These are phyloP conservation scores for Scaptomyza tumidula DNA, from an alignment of 2,888 invertebrate species.

Conservation along the genomic window DNA sequence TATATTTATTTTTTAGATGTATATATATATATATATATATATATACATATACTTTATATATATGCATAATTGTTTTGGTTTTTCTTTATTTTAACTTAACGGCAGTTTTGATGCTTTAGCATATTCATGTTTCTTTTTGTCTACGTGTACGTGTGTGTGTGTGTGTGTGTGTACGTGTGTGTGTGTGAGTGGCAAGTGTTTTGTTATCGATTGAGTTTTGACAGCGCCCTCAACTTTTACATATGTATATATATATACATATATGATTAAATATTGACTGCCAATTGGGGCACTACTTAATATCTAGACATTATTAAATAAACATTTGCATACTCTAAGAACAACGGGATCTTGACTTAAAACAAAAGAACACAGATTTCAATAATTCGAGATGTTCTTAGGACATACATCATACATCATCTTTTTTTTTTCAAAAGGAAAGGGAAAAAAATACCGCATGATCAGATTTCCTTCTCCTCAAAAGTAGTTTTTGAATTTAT, in stretches of 20 bases:
- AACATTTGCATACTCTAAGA: slow-evolving; percentile 15
- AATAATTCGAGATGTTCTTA: too few species aligned
- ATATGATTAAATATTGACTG: slow-evolving; percentile 12
- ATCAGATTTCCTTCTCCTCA: too few species aligned
- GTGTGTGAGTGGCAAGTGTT: slow-evolving; percentile 13
- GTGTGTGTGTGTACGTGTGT: slow-evolving; percentile 19
- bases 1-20: slow-evolving; percentile 48
- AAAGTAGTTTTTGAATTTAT: too few species aligned
- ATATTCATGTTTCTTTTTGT: slow-evolving; percentile 45
- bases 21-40: slow-evolving; percentile 37
- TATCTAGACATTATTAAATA: slow-evolving; percentile 13
- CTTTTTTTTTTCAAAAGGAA: too few species aligned
- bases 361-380: too few species aligned
- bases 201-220: slow-evolving; percentile 24
- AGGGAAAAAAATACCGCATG: too few species aligned
- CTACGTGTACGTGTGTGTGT: slow-evolving; percentile 17
- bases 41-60: slow-evolving; percentile 22
- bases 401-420: too few species aligned
- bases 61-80: slow-evolving; percentile 61
- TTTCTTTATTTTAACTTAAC: slow-evolving; percentile 66
- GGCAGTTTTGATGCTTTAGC: slow-evolving; percentile 78
- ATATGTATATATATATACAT: background rate
- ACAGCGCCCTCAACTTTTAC: slow-evolving; percentile 14
- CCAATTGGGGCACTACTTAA: slow-evolving; percentile 42
- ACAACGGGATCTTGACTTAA: slow-evolving; percentile 8